Conservation (phyloP, 2,888 invertebrate species). For the Lottia scabra region DNA sequence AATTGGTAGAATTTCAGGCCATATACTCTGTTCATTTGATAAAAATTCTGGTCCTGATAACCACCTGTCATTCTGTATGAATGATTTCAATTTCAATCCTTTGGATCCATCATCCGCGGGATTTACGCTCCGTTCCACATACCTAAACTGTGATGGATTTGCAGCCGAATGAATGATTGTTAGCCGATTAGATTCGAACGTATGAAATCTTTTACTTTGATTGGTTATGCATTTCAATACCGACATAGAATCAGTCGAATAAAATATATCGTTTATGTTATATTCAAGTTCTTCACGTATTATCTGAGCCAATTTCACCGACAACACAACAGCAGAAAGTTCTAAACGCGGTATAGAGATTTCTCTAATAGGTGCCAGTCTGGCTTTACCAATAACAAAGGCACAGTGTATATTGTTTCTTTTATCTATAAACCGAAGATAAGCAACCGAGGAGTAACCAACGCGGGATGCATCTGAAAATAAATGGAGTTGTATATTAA, state of each 20-base stretch:
- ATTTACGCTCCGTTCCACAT: background rate
- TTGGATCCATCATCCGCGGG: too few relatives aligned
- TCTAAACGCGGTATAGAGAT: background rate
- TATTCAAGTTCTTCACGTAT: background rate
- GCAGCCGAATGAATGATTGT: background rate
- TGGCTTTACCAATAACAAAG: background rate
- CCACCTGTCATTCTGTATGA: too few relatives aligned
- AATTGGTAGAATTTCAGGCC: background rate
- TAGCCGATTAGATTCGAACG: background rate
- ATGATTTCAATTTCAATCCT: too few relatives aligned
- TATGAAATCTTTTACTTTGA: background rate
- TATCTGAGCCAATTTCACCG: background rate
- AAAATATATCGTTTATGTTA: background rate
- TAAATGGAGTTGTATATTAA: background rate
- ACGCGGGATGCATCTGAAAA: background rate
- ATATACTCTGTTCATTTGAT: background rate
- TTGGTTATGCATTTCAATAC: background rate
- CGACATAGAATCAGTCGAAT: background rate
- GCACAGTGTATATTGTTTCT: background rate
- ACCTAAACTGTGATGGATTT: background rate
- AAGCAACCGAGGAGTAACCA: too few relatives aligned
- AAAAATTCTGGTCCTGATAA: background rate
- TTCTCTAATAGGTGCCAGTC: background rate
- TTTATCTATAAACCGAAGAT: background rate
- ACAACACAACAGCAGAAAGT: background rate